phyloP scores from a whole-genome alignment of 2,113 vertebrate genomes.

The Monopterus albus region DNA sequence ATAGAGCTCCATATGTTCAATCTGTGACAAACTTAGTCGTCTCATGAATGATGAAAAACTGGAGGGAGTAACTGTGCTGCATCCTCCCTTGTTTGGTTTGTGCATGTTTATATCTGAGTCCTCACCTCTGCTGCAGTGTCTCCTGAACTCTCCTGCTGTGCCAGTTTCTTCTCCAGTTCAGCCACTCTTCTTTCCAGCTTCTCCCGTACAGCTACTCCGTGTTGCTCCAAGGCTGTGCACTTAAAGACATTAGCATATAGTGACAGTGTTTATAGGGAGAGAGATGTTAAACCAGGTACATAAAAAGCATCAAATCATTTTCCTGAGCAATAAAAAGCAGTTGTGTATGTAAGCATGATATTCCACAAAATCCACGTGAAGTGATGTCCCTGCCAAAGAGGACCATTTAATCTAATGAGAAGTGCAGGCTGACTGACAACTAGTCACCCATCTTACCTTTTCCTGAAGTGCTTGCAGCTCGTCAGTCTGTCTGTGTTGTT shows the following conservation, averaged over 20 bases:
- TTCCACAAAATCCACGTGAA: background rate
- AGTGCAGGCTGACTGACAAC: background rate
- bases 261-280: no score
- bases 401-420: background rate
- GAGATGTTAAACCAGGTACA: no score
- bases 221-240: conserved; percentile 73
- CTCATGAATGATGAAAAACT: background rate
- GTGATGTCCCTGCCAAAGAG: background rate
- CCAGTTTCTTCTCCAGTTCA: conserved; percentile 69
- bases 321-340: background rate
- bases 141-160: conserved; percentile 41
- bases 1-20: no score
- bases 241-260: conserved; percentile 45
- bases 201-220: conserved; percentile 32
- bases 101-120: background rate
- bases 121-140: conserved; percentile 88
- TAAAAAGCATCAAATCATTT: no score
- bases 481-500: no score
- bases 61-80: background rate
- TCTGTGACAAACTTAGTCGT: no score
- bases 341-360: background rate
- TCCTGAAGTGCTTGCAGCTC: conserved; percentile 78
- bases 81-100: background rate
- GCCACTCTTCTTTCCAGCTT: conserved; percentile 68
- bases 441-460: conserved; percentile 72